Conservation (phyloP, 2,888 invertebrate genomes). For the Drosophila barbarae region DNA sequence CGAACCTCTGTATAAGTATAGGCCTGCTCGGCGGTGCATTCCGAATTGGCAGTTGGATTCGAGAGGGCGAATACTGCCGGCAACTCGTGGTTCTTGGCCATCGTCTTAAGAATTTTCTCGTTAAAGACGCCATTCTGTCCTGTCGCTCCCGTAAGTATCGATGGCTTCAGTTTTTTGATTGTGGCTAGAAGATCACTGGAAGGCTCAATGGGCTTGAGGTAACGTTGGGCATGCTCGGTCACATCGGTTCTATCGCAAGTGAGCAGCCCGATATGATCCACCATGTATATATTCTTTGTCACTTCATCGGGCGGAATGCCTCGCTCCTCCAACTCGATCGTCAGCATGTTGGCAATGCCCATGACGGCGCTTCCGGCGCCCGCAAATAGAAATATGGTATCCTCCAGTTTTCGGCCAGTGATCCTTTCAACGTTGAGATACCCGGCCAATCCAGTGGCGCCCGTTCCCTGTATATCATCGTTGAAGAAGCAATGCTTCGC, state of each 20-base stretch:
- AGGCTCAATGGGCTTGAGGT: constrained; percentile 14
- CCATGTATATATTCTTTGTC: constrained; percentile 39
- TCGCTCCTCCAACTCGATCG: constrained; percentile 6
- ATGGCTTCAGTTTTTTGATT: constrained; percentile 37
- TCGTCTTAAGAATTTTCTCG: constrained; percentile 35
- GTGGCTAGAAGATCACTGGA: neutral
- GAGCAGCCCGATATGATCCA: constrained; percentile 32
- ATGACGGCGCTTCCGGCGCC: constrained; percentile 49
- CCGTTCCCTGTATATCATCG: constrained; percentile 49
- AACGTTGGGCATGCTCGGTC: neutral
- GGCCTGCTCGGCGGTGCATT: constrained; percentile 55
- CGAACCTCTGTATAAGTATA: constrained; percentile 39
- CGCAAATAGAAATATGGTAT: constrained; percentile 37
- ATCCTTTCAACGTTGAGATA: constrained; percentile 30
- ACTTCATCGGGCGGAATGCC: constrained; percentile 19
- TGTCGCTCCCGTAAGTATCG: constrained; percentile 49
- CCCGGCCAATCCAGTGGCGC: constrained; percentile 34
- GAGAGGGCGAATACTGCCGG: constrained; percentile 52
- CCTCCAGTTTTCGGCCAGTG: constrained; percentile 24
- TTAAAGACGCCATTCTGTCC: constrained; percentile 38
- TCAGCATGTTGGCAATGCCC: constrained; percentile 28
- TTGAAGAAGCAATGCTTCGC: constrained; percentile 36
- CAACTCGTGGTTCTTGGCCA: constrained; percentile 44
- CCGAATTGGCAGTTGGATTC: constrained; percentile 52
- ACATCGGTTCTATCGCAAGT: constrained; percentile 10